Percentiles rank a stretch among this genome's conserved stretches.
Evolutionary conservation across 1,140 invertebrate genomes (phyloP).

Genomic region (Tribolium madens): DNA sequence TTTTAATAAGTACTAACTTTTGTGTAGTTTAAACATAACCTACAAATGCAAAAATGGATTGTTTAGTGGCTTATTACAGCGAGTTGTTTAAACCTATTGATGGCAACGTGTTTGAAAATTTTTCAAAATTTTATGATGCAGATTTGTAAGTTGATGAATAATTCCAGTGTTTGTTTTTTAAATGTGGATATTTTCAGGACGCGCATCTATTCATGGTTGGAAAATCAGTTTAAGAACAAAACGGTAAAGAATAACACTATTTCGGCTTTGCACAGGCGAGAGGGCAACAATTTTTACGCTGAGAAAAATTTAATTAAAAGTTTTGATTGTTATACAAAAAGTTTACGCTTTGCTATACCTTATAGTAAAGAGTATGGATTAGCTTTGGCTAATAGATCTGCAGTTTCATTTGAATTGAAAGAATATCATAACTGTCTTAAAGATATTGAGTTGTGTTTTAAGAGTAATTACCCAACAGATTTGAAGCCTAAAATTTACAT

Average conservation of each 20-base stretch:
- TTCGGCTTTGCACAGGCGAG: slow-evolving; percentile 53
- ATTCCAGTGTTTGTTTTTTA: neutral
- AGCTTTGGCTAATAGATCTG: slow-evolving; percentile 61
- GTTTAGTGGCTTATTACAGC: slow-evolving; percentile 55
- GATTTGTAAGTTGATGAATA: slow-evolving; percentile 53
- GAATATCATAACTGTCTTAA: slow-evolving; percentile 60
- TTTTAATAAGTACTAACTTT: neutral
- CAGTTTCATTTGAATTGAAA: slow-evolving; percentile 57
- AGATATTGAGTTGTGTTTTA: slow-evolving; percentile 59
- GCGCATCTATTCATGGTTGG: slow-evolving; percentile 56
- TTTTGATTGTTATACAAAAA: slow-evolving; percentile 59
- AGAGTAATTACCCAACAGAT: slow-evolving; percentile 55
- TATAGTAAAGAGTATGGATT: slow-evolving; percentile 54
- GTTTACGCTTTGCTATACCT: slow-evolving; percentile 59
- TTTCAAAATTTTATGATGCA: slow-evolving; percentile 55
- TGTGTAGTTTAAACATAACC: neutral
- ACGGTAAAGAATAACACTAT: slow-evolving; percentile 51
- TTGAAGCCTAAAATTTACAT: slow-evolving; percentile 58
- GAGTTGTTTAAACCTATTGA: slow-evolving; percentile 57
- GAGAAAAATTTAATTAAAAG: slow-evolving; percentile 56
- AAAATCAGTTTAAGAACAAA: slow-evolving; percentile 57
- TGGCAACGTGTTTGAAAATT: slow-evolving; percentile 57
- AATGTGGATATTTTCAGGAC: slow-evolving; percentile 49
- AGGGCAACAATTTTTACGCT: slow-evolving; percentile 59
- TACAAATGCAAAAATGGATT: slow-evolving; percentile 52